Conservation (phyloP, 2,113 vertebrate genomes). For the Pseudolaguvia tuberculata region DNA sequence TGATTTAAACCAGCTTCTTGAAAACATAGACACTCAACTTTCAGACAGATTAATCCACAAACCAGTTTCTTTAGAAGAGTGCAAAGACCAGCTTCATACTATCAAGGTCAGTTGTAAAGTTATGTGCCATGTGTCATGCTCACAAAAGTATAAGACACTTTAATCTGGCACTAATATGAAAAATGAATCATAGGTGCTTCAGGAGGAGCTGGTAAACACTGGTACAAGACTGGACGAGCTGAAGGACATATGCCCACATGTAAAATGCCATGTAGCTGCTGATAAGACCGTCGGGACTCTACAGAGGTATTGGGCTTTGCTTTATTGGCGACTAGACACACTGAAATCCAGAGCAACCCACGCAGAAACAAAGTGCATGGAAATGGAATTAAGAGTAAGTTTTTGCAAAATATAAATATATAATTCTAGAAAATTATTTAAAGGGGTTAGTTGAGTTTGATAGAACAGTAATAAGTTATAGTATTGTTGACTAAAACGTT, state of each 20-base stretch:
- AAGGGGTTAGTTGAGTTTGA: background rate
- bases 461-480: background rate
- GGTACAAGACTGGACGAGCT: slow-evolving; percentile 53
- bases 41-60: slow-evolving; percentile 55
- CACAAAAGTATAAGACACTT: background rate
- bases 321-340: slow-evolving; percentile 64
- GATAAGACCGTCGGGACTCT: slow-evolving; percentile 58
- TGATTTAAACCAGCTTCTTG: slow-evolving; percentile 64
- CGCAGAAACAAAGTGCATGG: slow-evolving; percentile 78
- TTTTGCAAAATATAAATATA: background rate
- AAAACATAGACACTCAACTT: slow-evolving; percentile 66
- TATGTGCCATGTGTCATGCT: background rate
- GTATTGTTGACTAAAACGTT: background rate
- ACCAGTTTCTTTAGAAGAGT: slow-evolving; percentile 76
- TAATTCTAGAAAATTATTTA: background rate
- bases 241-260: slow-evolving; percentile 54
- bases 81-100: slow-evolving; percentile 67
- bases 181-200: slow-evolving; percentile 54
- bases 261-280: slow-evolving; percentile 55
- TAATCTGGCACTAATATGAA: background rate
- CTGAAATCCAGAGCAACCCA: slow-evolving; percentile 72
- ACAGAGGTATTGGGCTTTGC: slow-evolving; percentile 75
- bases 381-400: slow-evolving; percentile 70
- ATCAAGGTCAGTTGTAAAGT: slow-evolving; percentile 66
- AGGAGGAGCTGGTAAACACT: slow-evolving; percentile 53